These are phyloP conservation scores for Patella pellucida DNA, from an alignment of 2,888 invertebrate genomes.

Conservation along the genomic window DNA sequence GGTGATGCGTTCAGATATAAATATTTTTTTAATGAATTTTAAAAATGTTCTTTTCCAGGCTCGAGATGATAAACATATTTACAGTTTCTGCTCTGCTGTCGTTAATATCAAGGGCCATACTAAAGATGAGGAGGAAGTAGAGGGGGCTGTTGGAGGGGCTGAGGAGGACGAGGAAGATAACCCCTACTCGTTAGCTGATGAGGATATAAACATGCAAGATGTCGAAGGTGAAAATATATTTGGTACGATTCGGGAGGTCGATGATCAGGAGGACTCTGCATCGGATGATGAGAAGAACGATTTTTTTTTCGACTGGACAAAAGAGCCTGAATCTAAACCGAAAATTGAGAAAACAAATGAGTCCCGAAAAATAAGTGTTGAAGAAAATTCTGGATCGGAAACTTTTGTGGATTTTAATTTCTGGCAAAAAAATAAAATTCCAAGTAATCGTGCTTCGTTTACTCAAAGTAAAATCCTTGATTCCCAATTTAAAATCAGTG, in stretches of 20 bases:
- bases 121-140: constrained; percentile 16
- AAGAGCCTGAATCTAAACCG: background rate
- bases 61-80: constrained; percentile 38
- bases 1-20: background rate
- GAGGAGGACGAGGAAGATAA: constrained; percentile 21
- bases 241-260: background rate
- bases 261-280: background rate
- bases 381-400: constrained; percentile 25
- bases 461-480: background rate
- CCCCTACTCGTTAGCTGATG: constrained; percentile 15
- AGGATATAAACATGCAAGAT: constrained; percentile 12
- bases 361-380: background rate
- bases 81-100: constrained; percentile 40
- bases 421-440: constrained; percentile 29
- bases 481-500: background rate
- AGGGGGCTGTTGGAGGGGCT: constrained; percentile 22
- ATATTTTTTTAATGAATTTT: background rate
- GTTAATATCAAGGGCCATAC: constrained; percentile 22
- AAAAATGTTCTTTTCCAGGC: constrained; percentile 27
- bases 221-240: background rate
- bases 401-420: constrained; percentile 30
- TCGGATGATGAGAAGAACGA: background rate
- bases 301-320: background rate
- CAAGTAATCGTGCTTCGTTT: constrained; percentile 1
- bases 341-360: background rate